phyloP scores from a whole-genome alignment of 2,113 vertebrate genomes.

The Malaclemys terrapin region DNA sequence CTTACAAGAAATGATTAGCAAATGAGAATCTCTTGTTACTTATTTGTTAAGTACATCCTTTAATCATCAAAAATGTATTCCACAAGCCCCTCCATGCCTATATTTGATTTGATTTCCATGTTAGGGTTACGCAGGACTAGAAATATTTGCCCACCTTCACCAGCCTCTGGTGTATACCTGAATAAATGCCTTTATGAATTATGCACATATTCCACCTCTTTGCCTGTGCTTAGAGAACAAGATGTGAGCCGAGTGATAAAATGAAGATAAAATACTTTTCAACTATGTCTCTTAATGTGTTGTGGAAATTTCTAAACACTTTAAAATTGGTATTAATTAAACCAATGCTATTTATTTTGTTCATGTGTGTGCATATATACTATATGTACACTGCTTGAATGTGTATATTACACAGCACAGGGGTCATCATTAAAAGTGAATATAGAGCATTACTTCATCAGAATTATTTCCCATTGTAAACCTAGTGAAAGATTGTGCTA shows the following conservation, averaged over 20 bases:
- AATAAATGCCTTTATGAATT: slow-evolving; percentile 35
- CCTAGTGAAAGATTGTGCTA: accelerated
- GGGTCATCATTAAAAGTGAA: not conserved
- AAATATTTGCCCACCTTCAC: slow-evolving; percentile 1
- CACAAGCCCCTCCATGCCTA: not conserved
- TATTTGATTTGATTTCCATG: slow-evolving; percentile 11
- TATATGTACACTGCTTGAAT: not conserved
- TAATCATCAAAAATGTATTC: not conserved
- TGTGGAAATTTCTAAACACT: not conserved
- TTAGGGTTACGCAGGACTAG: not conserved
- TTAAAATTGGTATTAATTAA: not conserved
- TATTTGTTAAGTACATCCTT: slow-evolving; percentile 11
- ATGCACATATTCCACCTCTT: not conserved
- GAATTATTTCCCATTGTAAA: not conserved
- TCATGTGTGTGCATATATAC: not conserved
- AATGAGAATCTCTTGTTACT: not conserved
- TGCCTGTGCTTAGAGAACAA: not conserved
- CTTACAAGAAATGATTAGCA: slow-evolving; percentile 15
- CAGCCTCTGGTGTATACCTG: not conserved
- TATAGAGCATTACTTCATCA: not conserved
- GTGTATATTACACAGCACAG: accelerated
- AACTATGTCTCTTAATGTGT: not conserved
- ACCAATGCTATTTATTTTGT: not conserved
- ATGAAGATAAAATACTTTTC: not conserved
- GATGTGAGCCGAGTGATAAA: slow-evolving; percentile 6